These are phyloP conservation scores for Ecdyonurus torrentis DNA, from an alignment of 2,888 invertebrate genomes.

Conservation along the genomic window DNA sequence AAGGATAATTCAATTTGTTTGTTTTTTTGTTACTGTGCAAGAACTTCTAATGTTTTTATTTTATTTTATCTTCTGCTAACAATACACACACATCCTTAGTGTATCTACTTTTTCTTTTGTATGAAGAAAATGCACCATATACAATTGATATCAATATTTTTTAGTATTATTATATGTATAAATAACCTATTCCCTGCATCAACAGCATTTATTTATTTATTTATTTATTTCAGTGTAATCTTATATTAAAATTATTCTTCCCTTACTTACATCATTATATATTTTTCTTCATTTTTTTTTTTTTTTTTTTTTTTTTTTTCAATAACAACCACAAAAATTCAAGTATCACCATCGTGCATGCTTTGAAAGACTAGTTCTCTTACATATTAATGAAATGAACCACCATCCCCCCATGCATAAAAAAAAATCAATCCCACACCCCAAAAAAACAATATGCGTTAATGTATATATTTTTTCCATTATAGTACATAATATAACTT, in stretches of 20 bases:
- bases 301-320: neutral
- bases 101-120: too few species aligned
- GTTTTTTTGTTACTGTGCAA: too few species aligned
- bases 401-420: neutral
- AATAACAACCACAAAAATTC: neutral
- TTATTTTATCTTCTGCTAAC: too few species aligned
- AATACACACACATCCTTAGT: too few species aligned
- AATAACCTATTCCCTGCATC: neutral
- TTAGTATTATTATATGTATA: neutral
- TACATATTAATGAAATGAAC: neutral
- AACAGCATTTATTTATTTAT: neutral
- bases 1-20: too few species aligned
- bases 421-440: neutral
- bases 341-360: neutral
- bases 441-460: neutral
- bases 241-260: too few species aligned
- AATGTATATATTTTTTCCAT: neutral
- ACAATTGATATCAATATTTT: neutral
- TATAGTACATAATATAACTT: neutral
- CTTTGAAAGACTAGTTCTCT: slow-evolving; percentile 2
- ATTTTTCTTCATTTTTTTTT: neutral
- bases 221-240: too few species aligned
- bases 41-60: too few species aligned
- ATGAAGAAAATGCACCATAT: neutral
- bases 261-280: neutral